Evolutionary conservation across 2,888 invertebrate genomes (phyloP).

Genomic region (Heliothis peltigera): DNA sequence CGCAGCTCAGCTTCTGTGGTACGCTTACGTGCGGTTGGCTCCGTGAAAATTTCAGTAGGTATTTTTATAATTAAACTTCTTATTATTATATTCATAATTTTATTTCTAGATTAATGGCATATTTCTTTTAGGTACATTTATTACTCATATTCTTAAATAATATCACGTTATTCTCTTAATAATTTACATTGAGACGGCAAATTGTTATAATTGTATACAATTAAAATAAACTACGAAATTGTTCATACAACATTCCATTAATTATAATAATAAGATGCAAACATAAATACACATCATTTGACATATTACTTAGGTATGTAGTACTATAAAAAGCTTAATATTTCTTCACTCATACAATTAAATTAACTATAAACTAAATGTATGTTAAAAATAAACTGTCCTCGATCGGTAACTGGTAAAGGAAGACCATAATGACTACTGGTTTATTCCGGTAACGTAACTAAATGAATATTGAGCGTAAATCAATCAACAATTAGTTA

Average conservation of each 20-base stretch:
- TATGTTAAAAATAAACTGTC: slow-evolving; percentile 57
- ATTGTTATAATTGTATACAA: slow-evolving; percentile 54
- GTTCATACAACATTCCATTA: slow-evolving; percentile 38
- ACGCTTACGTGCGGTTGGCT: not conserved
- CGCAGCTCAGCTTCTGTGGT: no score
- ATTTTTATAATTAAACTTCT: slow-evolving; percentile 37
- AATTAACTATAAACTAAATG: slow-evolving; percentile 21
- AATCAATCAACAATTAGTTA: slow-evolving; percentile 38
- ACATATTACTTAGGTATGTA: slow-evolving; percentile 20
- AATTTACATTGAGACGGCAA: slow-evolving; percentile 62
- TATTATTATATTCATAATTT: slow-evolving; percentile 43
- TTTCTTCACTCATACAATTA: slow-evolving; percentile 31
- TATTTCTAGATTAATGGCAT: slow-evolving; percentile 76
- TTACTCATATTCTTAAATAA: slow-evolving; percentile 75
- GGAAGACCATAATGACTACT: slow-evolving; percentile 77
- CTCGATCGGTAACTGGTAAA: slow-evolving; percentile 77
- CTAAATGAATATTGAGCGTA: slow-evolving; percentile 66
- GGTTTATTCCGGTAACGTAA: slow-evolving; percentile 77
- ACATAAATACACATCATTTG: slow-evolving; percentile 38
- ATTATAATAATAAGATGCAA: slow-evolving; percentile 39
- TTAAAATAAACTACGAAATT: slow-evolving; percentile 48
- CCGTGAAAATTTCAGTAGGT: not conserved
- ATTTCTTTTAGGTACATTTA: slow-evolving; percentile 79
- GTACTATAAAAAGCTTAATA: slow-evolving; percentile 22
- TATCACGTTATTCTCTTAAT: slow-evolving; percentile 78